phyloP scores from a whole-genome alignment of 2,797 vertebrate genomes.

The Falco berigora region DNA sequence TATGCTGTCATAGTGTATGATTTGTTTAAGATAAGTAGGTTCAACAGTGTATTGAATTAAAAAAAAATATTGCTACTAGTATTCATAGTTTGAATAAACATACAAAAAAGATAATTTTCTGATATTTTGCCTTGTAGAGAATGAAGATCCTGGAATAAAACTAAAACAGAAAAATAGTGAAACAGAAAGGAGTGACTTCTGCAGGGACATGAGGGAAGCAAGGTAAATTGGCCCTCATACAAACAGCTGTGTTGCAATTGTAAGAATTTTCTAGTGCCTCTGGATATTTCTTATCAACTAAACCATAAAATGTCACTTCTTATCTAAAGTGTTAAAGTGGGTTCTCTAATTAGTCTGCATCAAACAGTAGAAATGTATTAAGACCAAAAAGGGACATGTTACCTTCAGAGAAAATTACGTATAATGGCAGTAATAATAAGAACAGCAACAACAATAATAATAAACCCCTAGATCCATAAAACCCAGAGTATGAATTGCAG shows the following conservation, averaged over 20 bases:
- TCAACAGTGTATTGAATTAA: neutral
- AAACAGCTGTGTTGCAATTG: neutral
- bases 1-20: neutral
- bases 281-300: neutral
- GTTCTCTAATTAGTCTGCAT: neutral
- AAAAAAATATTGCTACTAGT: neutral
- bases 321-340: neutral
- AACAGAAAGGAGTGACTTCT: neutral
- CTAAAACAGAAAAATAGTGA: neutral
- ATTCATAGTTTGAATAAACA: neutral
- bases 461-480: neutral
- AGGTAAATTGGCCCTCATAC: fast-evolving
- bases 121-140: neutral
- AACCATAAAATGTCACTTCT: neutral
- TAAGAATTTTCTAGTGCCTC: neutral
- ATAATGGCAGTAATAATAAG: neutral
- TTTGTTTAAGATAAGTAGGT: neutral
- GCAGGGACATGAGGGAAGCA: neutral
- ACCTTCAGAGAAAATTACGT: neutral
- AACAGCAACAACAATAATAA: neutral
- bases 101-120: neutral
- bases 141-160: neutral
- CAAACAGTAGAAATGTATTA: neutral
- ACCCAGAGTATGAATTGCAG: neutral
- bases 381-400: neutral